phyloP scores from a whole-genome alignment of 23 tunicate genomes.

The Phallusia fumigata region DNA sequence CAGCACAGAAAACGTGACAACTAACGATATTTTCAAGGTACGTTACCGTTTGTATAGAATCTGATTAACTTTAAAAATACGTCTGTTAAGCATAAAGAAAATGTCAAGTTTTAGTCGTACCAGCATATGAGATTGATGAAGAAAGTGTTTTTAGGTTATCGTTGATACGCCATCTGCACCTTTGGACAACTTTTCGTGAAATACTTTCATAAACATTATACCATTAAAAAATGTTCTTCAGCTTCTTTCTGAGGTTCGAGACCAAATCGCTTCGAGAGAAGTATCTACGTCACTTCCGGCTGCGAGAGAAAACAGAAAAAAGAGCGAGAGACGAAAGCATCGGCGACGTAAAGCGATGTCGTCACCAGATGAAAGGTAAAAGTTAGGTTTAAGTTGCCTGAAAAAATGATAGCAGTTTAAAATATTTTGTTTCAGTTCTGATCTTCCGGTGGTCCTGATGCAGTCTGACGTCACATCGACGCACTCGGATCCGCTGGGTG shows the following conservation, averaged over 20 bases:
- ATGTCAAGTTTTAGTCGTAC: neutral
- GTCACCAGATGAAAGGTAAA: neutral
- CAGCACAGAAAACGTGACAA: neutral
- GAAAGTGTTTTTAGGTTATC: too few species aligned
- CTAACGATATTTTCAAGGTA: conserved; percentile 45
- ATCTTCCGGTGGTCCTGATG: conserved; percentile 42
- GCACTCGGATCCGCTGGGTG: conserved; percentile 27
- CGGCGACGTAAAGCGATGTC: neutral
- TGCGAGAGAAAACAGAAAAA: neutral
- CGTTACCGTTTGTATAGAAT: neutral
- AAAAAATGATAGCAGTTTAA: neutral
- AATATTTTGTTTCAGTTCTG: conserved; percentile 31
- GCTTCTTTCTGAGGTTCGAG: conserved; percentile 77
- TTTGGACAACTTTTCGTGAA: too few species aligned
- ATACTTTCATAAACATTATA: too few species aligned
- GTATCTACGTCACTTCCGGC: neutral
- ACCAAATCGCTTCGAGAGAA: conserved; percentile 13
- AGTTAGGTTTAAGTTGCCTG: neutral
- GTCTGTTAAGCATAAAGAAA: neutral
- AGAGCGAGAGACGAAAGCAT: neutral
- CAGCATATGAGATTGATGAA: too few species aligned
- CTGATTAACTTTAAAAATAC: neutral
- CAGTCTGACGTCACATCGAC: conserved; percentile 47
- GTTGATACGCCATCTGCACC: too few species aligned
- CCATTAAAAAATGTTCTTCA: neutral